A percentile compares a stretch with the other conserved stretches of the same genome.
phyloP scores from a whole-genome alignment of 2,797 vertebrate species.

The Telmatherina bonti region DNA sequence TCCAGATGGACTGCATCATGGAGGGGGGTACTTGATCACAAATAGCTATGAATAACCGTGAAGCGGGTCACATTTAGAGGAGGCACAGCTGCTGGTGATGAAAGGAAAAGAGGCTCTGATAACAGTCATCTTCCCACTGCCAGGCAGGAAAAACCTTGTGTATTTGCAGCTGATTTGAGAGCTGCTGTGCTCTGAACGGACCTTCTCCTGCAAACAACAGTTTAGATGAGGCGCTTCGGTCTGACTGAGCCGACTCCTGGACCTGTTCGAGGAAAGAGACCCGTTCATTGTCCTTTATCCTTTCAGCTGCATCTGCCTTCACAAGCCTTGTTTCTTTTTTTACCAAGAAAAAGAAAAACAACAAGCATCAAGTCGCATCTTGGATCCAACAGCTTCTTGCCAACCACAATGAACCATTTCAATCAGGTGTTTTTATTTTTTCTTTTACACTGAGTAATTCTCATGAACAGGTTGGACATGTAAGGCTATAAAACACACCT shows the following conservation, averaged over 20 bases:
- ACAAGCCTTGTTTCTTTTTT: not conserved
- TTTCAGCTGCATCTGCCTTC: no score
- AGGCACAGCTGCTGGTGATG: constrained; percentile 49
- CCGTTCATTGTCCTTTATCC: not conserved
- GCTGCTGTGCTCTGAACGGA: constrained; percentile 11
- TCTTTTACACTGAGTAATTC: no score
- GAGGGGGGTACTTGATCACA: constrained; percentile 27
- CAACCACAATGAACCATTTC: no score
- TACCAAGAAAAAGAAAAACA: no score
- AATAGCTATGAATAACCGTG: constrained; percentile 35
- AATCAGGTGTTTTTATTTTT: no score
- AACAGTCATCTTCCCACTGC: constrained; percentile 30
- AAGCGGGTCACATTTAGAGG: constrained; percentile 42
- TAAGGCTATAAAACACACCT: no score
- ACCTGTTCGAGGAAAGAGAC: not conserved
- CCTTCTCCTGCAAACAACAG: not conserved
- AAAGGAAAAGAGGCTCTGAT: constrained; percentile 33
- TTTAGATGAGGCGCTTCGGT: not conserved
- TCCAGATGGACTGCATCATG: constrained; percentile 23
- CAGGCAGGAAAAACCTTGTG: constrained; percentile 3
- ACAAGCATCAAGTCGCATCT: no score
- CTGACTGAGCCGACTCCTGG: not conserved
- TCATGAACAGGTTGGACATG: no score
- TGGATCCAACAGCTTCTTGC: no score
- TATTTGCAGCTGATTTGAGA: constrained; percentile 37